Base-by-base conservation (phyloP, 2,888 invertebrate species). In the Protonemura montana region DNA sequence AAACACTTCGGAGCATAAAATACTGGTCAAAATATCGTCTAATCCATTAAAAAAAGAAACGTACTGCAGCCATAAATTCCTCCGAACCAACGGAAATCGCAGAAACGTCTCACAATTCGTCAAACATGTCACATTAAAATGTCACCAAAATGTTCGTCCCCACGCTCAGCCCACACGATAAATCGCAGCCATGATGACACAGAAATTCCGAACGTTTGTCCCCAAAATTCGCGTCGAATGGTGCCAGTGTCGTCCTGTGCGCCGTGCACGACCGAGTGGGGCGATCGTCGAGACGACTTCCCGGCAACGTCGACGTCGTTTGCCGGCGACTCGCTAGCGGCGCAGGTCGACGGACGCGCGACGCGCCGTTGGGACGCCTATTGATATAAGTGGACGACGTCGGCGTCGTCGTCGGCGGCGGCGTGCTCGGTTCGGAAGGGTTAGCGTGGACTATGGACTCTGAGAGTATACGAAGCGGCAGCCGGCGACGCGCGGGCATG, bases 351-450 rank as follows among this genome's bases (percentile, higher is more conserved):
- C 28, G 6, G 3, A 3, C 28, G n/a, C 78, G 35, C 82, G 82
- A 82, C 30, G 59, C 59, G 59, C 59, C 59, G 59, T 7, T 59
- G 59, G 59, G 16, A 59, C 59, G 59, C 21, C 59, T 59, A 59
- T 59, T 59, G 78, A 27, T 78, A 26, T 26, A 13, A 78, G 78
- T 2, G 78, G 27, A 16, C 77, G 28, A 78, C 78, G 78, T 0
- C n/a, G 78, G 2, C 78, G 78, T 0, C 28, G 78, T 26, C 10
- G 26, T 2, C 28, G 27, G 10, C 28, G 27, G n/a, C 78, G 21
- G 76, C n/a, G 76, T 76, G 76, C 76, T 76, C 81, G 81, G 28
- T 30, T 28, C 6, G 81, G 84, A 84, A 84, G 84, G 84, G 84
- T 84, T 84, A 76, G 59, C 84, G 59, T 59, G 84, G 84, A 84